These are phyloP conservation scores for Bubo scandiacus DNA, from an alignment of 2,113 vertebrate species.

Conservation along the genomic window DNA sequence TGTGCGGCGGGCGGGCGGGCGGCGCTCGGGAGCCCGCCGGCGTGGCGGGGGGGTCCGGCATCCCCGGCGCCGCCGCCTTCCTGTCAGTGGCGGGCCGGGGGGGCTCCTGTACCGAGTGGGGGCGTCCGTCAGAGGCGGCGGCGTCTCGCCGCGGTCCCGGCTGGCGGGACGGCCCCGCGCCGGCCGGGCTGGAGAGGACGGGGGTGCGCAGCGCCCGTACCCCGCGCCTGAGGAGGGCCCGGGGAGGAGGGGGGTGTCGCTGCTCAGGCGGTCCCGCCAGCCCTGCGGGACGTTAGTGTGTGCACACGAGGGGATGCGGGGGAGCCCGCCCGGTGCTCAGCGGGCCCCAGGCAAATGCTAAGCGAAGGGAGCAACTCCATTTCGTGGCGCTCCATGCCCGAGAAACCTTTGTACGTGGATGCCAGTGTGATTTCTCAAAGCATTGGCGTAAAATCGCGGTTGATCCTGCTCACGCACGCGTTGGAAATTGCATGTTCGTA, in stretches of 20 bases:
- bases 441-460: not conserved
- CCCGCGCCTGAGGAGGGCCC: not conserved
- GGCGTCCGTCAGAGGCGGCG: not conserved
- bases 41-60: not conserved
- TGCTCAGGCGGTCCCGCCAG: not conserved
- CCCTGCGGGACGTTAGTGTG: fast-evolving
- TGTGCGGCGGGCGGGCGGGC: not conserved
- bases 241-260: not conserved
- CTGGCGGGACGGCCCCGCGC: not conserved
- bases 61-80: not conserved
- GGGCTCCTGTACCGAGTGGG: too few species aligned
- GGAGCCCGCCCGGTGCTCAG: not conserved
- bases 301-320: fast-evolving
- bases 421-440: not conserved
- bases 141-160: not conserved
- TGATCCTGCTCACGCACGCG: fast-evolving
- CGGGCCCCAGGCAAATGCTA: not conserved
- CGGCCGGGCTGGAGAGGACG: not conserved
- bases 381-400: not conserved
- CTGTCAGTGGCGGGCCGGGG: not conserved
- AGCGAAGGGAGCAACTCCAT: fast-evolving
- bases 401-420: not conserved
- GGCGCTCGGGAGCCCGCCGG: not conserved
- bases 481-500: fast-evolving
- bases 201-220: not conserved